Evolutionary conservation across 2,113 vertebrate species (phyloP).

Genomic region (Microcebus griseorufus): DNA sequence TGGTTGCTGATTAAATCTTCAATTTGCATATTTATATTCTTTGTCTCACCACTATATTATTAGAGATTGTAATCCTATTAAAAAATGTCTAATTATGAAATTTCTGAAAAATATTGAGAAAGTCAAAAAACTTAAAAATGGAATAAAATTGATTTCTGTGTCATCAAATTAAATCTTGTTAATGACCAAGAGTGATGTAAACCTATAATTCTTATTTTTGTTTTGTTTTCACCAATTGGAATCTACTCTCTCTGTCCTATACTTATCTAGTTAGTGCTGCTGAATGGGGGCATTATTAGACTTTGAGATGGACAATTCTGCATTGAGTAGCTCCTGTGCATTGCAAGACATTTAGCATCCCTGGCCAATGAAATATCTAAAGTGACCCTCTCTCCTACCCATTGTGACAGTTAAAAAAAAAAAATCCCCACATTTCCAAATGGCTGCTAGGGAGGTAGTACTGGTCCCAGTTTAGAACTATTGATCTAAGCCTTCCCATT

Average conservation of each 20-base stretch:
- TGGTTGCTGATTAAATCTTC: background rate
- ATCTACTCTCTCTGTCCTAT: background rate
- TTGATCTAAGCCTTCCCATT: background rate
- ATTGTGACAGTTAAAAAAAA: background rate
- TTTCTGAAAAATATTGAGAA: background rate
- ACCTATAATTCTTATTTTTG: background rate
- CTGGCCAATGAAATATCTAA: background rate
- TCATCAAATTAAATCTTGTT: conserved; percentile 15
- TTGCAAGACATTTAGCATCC: background rate
- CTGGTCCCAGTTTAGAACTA: background rate
- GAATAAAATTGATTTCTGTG: background rate
- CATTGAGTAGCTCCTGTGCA: background rate
- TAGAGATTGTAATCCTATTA: background rate
- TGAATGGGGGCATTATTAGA: background rate
- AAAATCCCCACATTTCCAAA: conserved; percentile 15
- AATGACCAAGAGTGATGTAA: background rate
- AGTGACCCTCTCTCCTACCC: background rate
- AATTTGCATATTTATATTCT: background rate
- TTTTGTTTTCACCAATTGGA: background rate
- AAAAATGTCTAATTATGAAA: background rate
- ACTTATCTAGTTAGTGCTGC: background rate
- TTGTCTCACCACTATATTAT: background rate
- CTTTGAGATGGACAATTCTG: background rate
- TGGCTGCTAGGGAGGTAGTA: background rate
- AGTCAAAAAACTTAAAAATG: background rate